Conservation (phyloP, 2,113 vertebrate species). For the Odobenus rosmarus region DNA sequence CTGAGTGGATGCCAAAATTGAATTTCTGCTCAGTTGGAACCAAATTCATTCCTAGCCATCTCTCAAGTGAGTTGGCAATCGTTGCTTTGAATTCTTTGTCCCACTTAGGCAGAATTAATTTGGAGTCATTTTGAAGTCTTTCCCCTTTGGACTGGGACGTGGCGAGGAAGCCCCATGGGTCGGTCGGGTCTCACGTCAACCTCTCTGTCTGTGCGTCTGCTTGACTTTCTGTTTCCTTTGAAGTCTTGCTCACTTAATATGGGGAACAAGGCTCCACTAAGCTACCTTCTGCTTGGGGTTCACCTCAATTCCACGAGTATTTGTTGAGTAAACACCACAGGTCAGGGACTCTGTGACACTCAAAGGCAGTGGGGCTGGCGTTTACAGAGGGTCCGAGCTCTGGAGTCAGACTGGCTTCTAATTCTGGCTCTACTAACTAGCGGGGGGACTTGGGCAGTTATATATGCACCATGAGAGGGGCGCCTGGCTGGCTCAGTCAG, state of each 20-base stretch:
- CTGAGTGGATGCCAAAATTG: slow-evolving; percentile 51
- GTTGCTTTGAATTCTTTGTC: slow-evolving; percentile 47
- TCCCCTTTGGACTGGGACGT: neutral
- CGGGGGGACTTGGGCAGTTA: neutral
- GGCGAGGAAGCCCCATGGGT: neutral
- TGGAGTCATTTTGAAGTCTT: slow-evolving; percentile 23
- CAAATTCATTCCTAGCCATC: neutral
- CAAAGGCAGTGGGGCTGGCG: no score
- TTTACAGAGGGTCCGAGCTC: neutral
- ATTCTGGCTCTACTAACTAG: neutral
- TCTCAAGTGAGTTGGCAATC: slow-evolving; percentile 26
- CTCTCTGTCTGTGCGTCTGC: neutral
- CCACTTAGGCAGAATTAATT: slow-evolving; percentile 38
- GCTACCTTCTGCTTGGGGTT: no score
- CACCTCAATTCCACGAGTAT: neutral
- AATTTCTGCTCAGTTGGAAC: slow-evolving; percentile 65
- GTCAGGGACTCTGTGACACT: neutral
- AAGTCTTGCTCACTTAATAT: neutral
- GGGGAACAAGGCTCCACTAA: neutral
- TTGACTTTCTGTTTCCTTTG: neutral
- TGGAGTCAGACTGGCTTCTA: neutral
- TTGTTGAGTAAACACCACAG: neutral
- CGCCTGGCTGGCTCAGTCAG: neutral
- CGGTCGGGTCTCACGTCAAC: neutral
- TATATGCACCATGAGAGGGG: no score